Conservation (phyloP, 2,797 vertebrate species). For the Labroides dimidiatus region DNA sequence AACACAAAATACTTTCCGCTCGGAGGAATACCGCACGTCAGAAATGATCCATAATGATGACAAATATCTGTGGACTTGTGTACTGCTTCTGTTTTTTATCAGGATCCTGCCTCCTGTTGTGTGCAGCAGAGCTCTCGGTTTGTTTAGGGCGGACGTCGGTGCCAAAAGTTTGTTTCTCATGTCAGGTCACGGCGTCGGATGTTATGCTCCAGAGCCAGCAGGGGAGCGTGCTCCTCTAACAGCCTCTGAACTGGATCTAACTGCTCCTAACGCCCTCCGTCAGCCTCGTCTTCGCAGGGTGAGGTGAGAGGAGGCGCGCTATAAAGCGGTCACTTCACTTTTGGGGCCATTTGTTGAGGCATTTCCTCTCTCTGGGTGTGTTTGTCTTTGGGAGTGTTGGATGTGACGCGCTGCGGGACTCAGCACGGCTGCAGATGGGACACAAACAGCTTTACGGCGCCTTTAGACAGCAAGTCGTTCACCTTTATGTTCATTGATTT, state of each 20-base stretch:
- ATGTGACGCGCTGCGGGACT: conserved; percentile 43
- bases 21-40: conserved; percentile 51
- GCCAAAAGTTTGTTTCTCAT: conserved; percentile 79
- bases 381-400: conserved; percentile 72
- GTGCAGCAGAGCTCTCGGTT: conserved; percentile 55
- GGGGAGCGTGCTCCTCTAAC: conserved; percentile 59
- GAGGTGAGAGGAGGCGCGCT: conserved; percentile 30
- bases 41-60: conserved; percentile 36
- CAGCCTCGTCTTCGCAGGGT: conserved; percentile 57
- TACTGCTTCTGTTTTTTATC: conserved; percentile 45
- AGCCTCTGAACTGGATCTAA: conserved; percentile 48
- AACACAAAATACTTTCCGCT: conserved; percentile 63
- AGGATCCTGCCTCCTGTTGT: conserved; percentile 32
- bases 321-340: conserved; percentile 53
- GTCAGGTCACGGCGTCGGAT: conserved; percentile 70
- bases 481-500: background rate
- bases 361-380: conserved; percentile 66
- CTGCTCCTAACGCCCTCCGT: conserved; percentile 42
- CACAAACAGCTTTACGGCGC: conserved; percentile 17
- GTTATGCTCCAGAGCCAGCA: conserved; percentile 63
- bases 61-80: conserved; percentile 33
- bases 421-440: background rate
- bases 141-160: conserved; percentile 58
- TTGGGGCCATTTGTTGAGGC: conserved; percentile 77
- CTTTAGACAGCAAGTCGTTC: conserved; percentile 7